Conservation (phyloP, 2,797 vertebrate species). For the Cossypha polioptera region DNA sequence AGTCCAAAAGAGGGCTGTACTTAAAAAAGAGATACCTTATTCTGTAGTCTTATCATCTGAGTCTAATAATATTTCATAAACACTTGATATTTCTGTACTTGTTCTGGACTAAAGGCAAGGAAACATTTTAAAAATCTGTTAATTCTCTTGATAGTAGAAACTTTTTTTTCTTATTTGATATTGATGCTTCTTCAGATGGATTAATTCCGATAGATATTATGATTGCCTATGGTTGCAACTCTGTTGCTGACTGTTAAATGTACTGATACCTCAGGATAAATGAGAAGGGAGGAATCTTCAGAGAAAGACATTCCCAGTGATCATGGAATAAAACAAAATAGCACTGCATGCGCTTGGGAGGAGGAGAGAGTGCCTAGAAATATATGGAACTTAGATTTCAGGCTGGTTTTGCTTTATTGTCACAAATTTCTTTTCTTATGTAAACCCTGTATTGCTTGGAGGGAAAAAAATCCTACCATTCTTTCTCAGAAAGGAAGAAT, state of each 20-base stretch:
- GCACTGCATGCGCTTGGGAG: background rate
- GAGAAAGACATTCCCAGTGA: background rate
- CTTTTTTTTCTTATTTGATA: background rate
- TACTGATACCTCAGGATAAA: background rate
- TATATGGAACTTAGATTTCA: background rate
- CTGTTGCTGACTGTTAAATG: background rate
- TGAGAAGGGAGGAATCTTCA: background rate
- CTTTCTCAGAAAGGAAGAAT: background rate
- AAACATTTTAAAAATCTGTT: background rate
- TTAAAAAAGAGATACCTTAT: background rate
- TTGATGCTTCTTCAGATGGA: background rate
- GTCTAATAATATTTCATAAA: background rate
- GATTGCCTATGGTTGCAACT: background rate
- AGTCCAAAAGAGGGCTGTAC: background rate
- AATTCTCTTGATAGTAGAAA: background rate
- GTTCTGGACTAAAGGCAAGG: background rate
- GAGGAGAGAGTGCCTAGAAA: background rate
- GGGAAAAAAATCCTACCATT: background rate
- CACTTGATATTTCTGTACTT: background rate
- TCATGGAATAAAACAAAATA: background rate
- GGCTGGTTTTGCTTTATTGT: conserved; percentile 4
- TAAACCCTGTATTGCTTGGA: conserved; percentile 1
- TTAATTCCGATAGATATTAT: background rate
- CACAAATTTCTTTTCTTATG: background rate
- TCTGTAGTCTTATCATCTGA: background rate